Base-by-base conservation (phyloP, 2,888 invertebrate species). In the Xanthorhoe designata region DNA sequence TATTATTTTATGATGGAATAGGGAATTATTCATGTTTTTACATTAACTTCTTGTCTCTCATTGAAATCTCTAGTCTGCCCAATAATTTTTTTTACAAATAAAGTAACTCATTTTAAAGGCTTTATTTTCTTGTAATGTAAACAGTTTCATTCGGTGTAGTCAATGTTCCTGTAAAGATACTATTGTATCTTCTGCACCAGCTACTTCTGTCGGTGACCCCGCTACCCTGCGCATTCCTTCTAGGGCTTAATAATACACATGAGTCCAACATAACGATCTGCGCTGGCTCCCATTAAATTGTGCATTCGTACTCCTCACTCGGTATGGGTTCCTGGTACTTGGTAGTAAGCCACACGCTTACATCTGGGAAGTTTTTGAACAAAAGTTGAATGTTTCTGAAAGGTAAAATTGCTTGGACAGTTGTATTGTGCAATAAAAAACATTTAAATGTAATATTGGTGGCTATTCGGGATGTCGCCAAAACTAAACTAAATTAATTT, bases 231-330 rank as follows among this genome's bases (percentile, higher is more conserved):
- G 78, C 90, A 91, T 91, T 91, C 92, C 92, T 89, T 91, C 89
- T 91, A 88, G 80, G 89, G 89, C 87, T 83, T 92, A 92, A 92
- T 92, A 92, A 91, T 90, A 92, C 91, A 89, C 88, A 88, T 88
- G 86, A 86, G 85, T 80, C 78, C 79, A 78, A 77, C 87, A 84
- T 89, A 90, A 90, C 90, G 88, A 92, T 88, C 88, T 80, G 73
- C 80, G 80, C 81, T 84, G 83, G 82, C 82, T 83, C 88, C 91
- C 89, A 92, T 92, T 92, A 92, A 83, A 85, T 85, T 76, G 80
- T 83, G 82, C 83, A 83, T 85, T 82, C 83, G 82, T 82, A 82
- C 82, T 75, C 73, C 77, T 66, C 71, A 74, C 78, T 82, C 80
- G 82, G 83, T 80, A 82, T 83, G 79, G 75, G 74, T 73, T 73